Percentiles rank a stretch among this genome's conserved stretches.
phyloP scores from a whole-genome alignment of 2,888 invertebrate species.

The Drosophila falleni region DNA sequence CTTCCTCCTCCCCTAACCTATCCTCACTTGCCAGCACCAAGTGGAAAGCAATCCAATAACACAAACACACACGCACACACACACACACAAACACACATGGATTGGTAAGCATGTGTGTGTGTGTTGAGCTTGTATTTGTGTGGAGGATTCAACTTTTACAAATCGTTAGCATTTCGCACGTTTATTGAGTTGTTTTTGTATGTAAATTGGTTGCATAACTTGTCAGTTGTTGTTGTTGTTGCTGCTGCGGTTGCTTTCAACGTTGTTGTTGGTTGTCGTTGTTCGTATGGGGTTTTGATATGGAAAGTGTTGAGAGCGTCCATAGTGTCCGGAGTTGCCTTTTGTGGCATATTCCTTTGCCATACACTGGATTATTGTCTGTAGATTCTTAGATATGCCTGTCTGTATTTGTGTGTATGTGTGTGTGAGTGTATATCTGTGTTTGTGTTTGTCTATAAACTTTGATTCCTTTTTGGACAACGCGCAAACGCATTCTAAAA shows the following conservation, averaged over 20 bases:
- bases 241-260: constrained; percentile 14
- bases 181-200: constrained; percentile 82
- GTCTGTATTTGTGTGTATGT: background rate
- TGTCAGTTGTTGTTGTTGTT: constrained; percentile 43
- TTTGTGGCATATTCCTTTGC: constrained; percentile 45
- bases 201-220: constrained; percentile 79
- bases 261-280: constrained; percentile 35
- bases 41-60: constrained; percentile 41
- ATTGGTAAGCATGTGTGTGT: constrained; percentile 1
- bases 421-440: constrained; percentile 15
- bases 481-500: constrained; percentile 68
- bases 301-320: constrained; percentile 69
- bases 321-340: constrained; percentile 50
- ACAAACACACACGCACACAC: constrained; percentile 54
- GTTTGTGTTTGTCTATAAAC: constrained; percentile 66
- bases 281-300: constrained; percentile 47
- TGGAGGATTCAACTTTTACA: constrained; percentile 71
- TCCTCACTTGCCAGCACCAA: background rate
- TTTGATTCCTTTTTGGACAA: constrained; percentile 67
- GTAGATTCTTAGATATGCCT: constrained; percentile 69
- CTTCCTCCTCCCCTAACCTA: background rate
- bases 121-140: constrained; percentile 14
- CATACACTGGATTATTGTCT: constrained; percentile 75
- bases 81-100: constrained; percentile 42
- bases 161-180: constrained; percentile 82